phyloP scores from a whole-genome alignment of 2,113 vertebrate genomes.

The Motacilla alba region DNA sequence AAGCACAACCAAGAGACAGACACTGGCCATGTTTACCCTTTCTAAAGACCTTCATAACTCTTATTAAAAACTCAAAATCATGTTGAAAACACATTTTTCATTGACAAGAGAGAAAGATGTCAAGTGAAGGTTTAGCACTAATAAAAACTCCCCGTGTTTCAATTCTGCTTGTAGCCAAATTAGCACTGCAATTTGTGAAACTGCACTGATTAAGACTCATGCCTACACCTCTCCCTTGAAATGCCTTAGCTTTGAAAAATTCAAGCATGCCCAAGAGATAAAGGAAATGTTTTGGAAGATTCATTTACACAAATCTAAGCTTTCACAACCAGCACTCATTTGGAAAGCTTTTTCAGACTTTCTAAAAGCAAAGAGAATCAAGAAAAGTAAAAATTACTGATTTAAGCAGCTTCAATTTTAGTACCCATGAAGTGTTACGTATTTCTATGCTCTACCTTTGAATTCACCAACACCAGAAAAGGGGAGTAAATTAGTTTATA shows the following conservation, averaged over 20 bases:
- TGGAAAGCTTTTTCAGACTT: neutral
- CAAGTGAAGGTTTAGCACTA: neutral
- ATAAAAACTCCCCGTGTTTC: neutral
- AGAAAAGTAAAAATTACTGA: neutral
- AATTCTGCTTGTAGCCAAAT: neutral
- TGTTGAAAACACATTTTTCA: neutral
- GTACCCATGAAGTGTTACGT: rapidly evolving
- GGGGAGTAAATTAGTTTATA: neutral
- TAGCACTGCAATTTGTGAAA: neutral
- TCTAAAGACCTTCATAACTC: neutral
- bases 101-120: neutral
- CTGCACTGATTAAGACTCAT: neutral
- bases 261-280: neutral
- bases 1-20: neutral
- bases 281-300: neutral
- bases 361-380: neutral
- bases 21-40: neutral
- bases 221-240: neutral
- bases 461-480: neutral
- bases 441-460: neutral
- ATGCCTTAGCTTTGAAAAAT: neutral
- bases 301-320: rapidly evolving
- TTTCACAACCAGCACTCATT: neutral
- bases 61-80: neutral
- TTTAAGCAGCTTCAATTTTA: neutral